A percentile compares a stretch with the other conserved stretches of the same genome.
phyloP scores from a whole-genome alignment of 2,797 vertebrate species.

The Passerculus sandwichensis region DNA sequence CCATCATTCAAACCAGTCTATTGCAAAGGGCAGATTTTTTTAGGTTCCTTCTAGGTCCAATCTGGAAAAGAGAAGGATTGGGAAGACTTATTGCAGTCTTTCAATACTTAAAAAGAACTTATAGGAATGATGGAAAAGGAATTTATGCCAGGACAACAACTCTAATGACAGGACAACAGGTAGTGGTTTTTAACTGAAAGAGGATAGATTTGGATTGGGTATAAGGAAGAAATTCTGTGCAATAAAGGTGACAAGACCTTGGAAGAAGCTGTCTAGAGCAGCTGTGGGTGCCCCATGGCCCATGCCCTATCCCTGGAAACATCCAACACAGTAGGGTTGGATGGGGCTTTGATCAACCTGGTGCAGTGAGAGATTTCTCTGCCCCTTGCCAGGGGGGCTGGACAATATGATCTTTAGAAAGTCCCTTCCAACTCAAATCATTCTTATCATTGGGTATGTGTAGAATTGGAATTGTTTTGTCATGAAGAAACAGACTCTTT shows the following conservation, averaged over 20 bases:
- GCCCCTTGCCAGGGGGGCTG: fast-evolving
- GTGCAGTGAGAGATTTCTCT: neutral
- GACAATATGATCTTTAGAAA: neutral
- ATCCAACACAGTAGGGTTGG: neutral
- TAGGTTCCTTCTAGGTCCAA: neutral
- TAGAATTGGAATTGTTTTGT: neutral
- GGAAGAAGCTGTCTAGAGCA: neutral
- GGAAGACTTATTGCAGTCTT: neutral
- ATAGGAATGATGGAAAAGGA: neutral
- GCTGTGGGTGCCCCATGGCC: neutral
- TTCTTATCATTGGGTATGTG: neutral
- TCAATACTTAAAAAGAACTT: neutral
- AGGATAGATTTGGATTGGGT: neutral
- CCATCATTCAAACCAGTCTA: neutral
- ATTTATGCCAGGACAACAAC: neutral
- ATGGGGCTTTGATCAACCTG: neutral
- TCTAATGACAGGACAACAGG: neutral
- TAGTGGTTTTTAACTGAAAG: neutral
- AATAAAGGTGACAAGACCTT: neutral
- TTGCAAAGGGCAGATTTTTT: neutral
- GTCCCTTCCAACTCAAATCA: neutral
- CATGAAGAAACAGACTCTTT: neutral
- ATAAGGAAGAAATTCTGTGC: neutral
- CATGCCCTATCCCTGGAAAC: neutral
- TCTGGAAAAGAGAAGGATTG: neutral